Percentiles rank a stretch among this genome's conserved stretches.
Conservation (phyloP, 2,888 invertebrate species). For the Lomographa bimaculata region DNA sequence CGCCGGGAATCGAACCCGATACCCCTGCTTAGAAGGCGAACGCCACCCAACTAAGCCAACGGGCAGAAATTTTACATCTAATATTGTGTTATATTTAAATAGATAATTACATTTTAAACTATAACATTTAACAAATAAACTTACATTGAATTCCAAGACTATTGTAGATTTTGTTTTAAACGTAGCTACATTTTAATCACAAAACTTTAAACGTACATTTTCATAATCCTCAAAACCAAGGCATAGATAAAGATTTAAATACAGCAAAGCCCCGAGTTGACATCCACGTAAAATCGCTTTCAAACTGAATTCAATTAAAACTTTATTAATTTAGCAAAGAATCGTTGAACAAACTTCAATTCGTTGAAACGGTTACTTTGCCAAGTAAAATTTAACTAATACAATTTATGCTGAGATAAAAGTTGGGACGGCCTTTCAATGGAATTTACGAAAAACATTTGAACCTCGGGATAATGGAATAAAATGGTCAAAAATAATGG, state of each 20-base stretch:
- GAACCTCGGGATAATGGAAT: neutral
- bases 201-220: too few relatives aligned
- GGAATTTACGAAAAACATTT: slow-evolving; percentile 14
- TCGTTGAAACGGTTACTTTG: slow-evolving; percentile 67
- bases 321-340: slow-evolving; percentile 79
- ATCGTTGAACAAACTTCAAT: slow-evolving; percentile 65
- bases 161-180: too few relatives aligned
- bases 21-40: too few relatives aligned
- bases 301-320: slow-evolving; percentile 77
- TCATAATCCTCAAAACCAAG: slow-evolving; percentile 18
- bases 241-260: slow-evolving; percentile 25
- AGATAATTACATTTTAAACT: too few relatives aligned
- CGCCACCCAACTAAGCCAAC: too few relatives aligned
- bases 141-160: too few relatives aligned
- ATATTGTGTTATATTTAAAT: too few relatives aligned
- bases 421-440: slow-evolving; percentile 40
- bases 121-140: too few relatives aligned
- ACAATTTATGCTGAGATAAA: slow-evolving; percentile 71
- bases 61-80: too few relatives aligned
- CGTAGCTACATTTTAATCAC: too few relatives aligned
- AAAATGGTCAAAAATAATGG: too few relatives aligned
- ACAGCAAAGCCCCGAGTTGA: slow-evolving; percentile 48
- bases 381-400: slow-evolving; percentile 67
- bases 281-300: slow-evolving; percentile 65
- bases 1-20: too few relatives aligned